These are phyloP conservation scores for Brachionus manjavacas DNA, from an alignment of 1,140 invertebrate species.

Conservation along the genomic window DNA sequence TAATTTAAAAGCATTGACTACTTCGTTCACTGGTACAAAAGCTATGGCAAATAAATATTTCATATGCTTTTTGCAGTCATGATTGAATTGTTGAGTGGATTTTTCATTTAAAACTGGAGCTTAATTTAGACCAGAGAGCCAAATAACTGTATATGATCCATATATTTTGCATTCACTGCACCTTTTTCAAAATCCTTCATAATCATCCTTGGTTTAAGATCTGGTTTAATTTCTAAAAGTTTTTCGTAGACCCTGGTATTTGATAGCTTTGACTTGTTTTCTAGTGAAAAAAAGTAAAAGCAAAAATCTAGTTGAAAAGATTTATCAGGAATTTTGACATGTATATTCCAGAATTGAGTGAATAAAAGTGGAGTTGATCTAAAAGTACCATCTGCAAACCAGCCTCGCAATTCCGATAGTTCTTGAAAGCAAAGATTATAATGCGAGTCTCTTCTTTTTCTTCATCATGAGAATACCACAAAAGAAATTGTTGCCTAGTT, in stretches of 20 bases:
- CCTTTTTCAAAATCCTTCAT: not conserved
- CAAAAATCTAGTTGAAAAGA: not conserved
- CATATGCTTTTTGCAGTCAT: no score
- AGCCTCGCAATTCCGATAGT: not conserved
- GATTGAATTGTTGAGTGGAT: no score
- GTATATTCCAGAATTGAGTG: not conserved
- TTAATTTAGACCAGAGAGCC: no score
- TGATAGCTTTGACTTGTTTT: not conserved
- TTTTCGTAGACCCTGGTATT: not conserved
- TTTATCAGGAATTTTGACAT: not conserved
- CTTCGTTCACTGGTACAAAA: no score
- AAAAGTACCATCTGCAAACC: not conserved
- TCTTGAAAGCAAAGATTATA: not conserved
- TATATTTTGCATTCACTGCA: no score
- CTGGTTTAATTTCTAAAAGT: not conserved
- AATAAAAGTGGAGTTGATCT: not conserved
- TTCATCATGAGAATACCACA: not conserved
- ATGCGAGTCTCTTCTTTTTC: not conserved
- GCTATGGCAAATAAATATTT: no score
- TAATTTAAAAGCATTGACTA: no score
- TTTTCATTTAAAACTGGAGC: no score
- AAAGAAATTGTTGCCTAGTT: not conserved
- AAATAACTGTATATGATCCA: no score
- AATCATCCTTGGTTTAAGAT: not conserved
- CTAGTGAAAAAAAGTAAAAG: no score